Conservation (phyloP, 2,888 invertebrate species). For the Anarsia innoxiella region DNA sequence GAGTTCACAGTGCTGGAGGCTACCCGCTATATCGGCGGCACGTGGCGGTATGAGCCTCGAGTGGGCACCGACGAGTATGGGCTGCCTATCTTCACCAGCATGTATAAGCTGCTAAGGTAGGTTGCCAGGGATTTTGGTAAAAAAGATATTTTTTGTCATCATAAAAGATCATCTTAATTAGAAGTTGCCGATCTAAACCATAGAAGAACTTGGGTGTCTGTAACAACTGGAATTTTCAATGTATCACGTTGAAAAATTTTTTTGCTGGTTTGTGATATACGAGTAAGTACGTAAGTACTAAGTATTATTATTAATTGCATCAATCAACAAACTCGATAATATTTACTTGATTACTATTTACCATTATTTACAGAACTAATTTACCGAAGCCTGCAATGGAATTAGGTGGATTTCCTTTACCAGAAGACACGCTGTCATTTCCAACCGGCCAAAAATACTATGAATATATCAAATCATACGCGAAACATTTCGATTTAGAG, state of each 20-base stretch:
- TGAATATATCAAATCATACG: slow-evolving; percentile 45
- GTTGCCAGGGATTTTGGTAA: no score
- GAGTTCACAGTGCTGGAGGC: slow-evolving; percentile 54
- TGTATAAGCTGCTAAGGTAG: slow-evolving; percentile 81
- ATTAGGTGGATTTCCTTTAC: slow-evolving; percentile 48
- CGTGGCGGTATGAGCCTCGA: slow-evolving; percentile 64
- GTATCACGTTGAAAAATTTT: no score
- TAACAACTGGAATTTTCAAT: no score
- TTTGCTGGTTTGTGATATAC: no score
- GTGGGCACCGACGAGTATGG: slow-evolving; percentile 74
- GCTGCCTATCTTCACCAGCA: slow-evolving; percentile 77
- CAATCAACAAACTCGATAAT: no score
- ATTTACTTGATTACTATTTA: no score
- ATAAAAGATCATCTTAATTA: no score
- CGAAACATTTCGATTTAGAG: slow-evolving; percentile 46
- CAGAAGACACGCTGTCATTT: slow-evolving; percentile 46
- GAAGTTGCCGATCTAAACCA: no score
- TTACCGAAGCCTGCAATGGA: slow-evolving; percentile 66
- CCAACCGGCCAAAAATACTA: slow-evolving; percentile 49
- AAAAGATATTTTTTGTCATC: no score
- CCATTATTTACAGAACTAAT: slow-evolving; percentile 44
- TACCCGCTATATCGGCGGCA: slow-evolving; percentile 55
- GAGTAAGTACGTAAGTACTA: no score
- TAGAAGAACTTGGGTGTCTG: no score
- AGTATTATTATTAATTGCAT: no score